Evolutionary conservation across 2,797 vertebrate genomes (phyloP).

Genomic region (Fratercula arctica): DNA sequence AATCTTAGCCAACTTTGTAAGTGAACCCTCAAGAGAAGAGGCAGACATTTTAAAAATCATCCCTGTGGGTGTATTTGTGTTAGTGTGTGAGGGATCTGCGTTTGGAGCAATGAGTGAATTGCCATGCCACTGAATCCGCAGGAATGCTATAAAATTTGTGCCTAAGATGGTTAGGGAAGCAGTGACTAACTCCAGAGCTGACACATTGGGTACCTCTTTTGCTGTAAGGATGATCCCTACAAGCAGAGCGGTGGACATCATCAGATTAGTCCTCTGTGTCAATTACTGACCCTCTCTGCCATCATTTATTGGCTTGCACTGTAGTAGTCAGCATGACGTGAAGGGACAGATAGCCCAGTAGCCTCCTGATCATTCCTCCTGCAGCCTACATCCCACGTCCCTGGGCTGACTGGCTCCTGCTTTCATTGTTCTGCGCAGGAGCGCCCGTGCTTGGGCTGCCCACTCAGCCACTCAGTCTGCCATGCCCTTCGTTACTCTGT

Average conservation of each 20-base stretch:
- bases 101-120: not conserved
- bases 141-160: not conserved
- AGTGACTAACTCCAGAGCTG: constrained; percentile 32
- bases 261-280: not conserved
- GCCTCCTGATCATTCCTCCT: not conserved
- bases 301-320: not conserved
- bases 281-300: not conserved
- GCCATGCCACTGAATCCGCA: not conserved
- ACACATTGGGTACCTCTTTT: not conserved
- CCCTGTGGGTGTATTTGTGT: not conserved
- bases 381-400: rapidly evolving
- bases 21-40: not conserved
- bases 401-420: not conserved
- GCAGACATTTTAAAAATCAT: not conserved
- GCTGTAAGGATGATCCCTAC: not conserved
- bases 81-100: not conserved
- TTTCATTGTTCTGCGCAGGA: not conserved
- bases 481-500: not conserved
- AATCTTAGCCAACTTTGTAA: not conserved
- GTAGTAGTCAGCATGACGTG: not conserved
- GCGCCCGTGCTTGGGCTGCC: not conserved
- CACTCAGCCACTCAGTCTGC: not conserved
- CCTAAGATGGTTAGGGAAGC: not conserved
- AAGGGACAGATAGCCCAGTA: not conserved
- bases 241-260: not conserved